Evolutionary conservation across 2,888 invertebrate species (phyloP).

Genomic region (Leptopilina myrica): DNA sequence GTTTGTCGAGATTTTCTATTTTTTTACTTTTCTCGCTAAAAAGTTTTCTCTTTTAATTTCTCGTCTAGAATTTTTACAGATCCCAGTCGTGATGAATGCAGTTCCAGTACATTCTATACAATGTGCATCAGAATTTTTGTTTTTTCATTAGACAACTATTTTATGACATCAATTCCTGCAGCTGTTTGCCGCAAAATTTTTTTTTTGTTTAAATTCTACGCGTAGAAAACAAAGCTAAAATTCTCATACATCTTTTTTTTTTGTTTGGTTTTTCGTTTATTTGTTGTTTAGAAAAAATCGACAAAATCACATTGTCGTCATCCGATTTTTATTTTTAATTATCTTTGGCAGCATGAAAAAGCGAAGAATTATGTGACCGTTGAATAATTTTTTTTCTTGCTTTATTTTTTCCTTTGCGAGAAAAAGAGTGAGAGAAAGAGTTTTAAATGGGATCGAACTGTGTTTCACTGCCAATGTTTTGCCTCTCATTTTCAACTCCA

Average conservation of each 20-base stretch:
- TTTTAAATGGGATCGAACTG: slow-evolving; percentile 23
- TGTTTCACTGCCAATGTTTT: slow-evolving; percentile 33
- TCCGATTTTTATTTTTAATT: background rate
- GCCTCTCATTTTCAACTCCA: background rate
- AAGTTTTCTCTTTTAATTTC: background rate
- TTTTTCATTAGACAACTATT: background rate
- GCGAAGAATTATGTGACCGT: slow-evolving; percentile 23
- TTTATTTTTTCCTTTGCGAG: background rate
- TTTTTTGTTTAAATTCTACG: slow-evolving; percentile 17
- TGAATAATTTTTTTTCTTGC: slow-evolving; percentile 1
- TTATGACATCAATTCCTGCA: slow-evolving; percentile 37
- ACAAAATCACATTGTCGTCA: background rate
- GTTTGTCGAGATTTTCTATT: background rate
- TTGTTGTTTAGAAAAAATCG: slow-evolving; percentile 7
- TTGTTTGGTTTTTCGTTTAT: background rate
- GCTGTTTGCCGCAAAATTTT: background rate
- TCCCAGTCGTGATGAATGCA: slow-evolving; percentile 33
- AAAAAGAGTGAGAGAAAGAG: background rate
- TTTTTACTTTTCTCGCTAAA: background rate
- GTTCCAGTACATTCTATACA: slow-evolving; percentile 38
- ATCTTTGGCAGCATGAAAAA: slow-evolving; percentile 39
- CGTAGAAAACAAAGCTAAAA: slow-evolving; percentile 39
- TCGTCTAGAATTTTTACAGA: slow-evolving; percentile 18
- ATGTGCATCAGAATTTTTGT: background rate
- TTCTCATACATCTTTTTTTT: no score